Conservation (phyloP, 1,140 invertebrate species). For the Scaptomyza hsui region DNA sequence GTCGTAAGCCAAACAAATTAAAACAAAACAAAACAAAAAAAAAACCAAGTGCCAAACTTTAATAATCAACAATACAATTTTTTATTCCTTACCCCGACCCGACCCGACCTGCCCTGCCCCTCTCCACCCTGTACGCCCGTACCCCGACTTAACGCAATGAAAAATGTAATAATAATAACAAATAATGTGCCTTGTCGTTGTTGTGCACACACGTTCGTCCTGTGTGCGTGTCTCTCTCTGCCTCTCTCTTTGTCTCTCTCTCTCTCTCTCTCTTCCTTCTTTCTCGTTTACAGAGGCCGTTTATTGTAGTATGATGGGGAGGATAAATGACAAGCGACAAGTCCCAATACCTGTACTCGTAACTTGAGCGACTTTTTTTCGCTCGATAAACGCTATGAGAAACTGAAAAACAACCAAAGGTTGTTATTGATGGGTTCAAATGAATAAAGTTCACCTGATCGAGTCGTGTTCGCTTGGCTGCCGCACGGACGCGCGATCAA, state of each 20-base stretch:
- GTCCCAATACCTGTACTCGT: constrained; percentile 68
- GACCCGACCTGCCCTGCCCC: constrained; percentile 23
- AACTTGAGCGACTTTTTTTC: constrained; percentile 72
- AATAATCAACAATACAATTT: constrained; percentile 81
- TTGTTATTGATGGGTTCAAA: constrained; percentile 53
- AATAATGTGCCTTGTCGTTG: constrained; percentile 29
- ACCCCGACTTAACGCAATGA: constrained; percentile 22
- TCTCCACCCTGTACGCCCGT: constrained; percentile 20
- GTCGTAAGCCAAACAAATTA: constrained; percentile 61
- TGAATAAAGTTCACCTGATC: constrained; percentile 57
- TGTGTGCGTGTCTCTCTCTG: constrained; percentile 72
- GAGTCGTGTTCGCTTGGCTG: constrained; percentile 52
- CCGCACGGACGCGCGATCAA: constrained; percentile 53
- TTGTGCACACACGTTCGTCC: constrained; percentile 48
- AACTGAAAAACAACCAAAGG: constrained; percentile 14
- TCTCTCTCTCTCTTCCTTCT: constrained; percentile 65
- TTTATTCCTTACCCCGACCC: constrained; percentile 56
- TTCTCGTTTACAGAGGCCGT: constrained; percentile 84
- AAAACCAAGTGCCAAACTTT: constrained; percentile 54
- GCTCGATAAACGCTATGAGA: constrained; percentile 23
- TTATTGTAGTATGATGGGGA: constrained; percentile 84
- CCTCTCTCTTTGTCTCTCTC: constrained; percentile 66
- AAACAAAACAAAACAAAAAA: neutral
- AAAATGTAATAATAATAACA: constrained; percentile 23
- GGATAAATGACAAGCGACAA: constrained; percentile 73